Evolutionary conservation across 2,113 vertebrate genomes (phyloP).

Genomic region (Meriones unguiculatus): DNA sequence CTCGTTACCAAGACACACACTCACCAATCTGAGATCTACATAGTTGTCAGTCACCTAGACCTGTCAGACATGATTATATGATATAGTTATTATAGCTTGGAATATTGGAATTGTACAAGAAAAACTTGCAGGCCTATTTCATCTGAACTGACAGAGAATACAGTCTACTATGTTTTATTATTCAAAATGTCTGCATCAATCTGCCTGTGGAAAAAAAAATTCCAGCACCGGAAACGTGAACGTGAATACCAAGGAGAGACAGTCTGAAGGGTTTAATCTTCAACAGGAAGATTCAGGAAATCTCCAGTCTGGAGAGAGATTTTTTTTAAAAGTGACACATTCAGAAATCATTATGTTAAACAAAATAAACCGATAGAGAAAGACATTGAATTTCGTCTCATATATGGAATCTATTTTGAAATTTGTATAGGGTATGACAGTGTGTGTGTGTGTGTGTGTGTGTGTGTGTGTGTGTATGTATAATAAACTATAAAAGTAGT

Average conservation of each 20-base stretch:
- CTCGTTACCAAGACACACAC: background rate
- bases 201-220: background rate
- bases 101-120: background rate
- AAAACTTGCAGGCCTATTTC: background rate
- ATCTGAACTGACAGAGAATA: background rate
- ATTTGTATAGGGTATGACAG: background rate
- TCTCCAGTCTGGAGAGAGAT: background rate
- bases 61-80: background rate
- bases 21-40: background rate
- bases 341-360: background rate
- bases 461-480: background rate
- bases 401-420: background rate
- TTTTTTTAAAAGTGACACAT: background rate
- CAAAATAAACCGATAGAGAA: background rate
- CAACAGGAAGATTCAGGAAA: background rate
- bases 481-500: background rate
- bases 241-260: background rate
- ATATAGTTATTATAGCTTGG: background rate
- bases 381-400: background rate
- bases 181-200: conserved; percentile 8
- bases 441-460: background rate
- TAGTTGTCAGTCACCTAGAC: background rate
- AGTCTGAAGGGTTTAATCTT: background rate
- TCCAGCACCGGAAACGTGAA: background rate
- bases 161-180: background rate